A percentile compares a stretch with the other conserved stretches of the same genome.
Conservation (phyloP, 2,113 vertebrate genomes). For the Monopterus albus region DNA sequence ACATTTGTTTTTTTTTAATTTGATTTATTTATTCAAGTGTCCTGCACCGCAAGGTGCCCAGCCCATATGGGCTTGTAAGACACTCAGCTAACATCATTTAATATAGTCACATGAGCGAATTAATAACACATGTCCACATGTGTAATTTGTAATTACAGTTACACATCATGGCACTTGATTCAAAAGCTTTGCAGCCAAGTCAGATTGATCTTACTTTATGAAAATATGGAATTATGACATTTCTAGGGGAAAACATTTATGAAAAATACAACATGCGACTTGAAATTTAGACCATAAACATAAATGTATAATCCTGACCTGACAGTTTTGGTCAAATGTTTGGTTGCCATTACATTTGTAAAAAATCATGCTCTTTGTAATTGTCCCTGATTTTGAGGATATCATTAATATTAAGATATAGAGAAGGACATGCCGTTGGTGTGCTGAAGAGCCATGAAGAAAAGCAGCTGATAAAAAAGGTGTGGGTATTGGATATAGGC, state of each 20-base stretch:
- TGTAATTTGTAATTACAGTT: too few species aligned
- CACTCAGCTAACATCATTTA: too few species aligned
- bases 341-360: not conserved
- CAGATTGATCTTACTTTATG: constrained; percentile 30
- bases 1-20: too few species aligned
- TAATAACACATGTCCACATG: too few species aligned
- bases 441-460: constrained; percentile 59
- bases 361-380: constrained; percentile 11
- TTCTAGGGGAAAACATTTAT: not conserved
- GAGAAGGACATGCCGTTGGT: constrained; percentile 73
- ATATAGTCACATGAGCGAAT: too few species aligned
- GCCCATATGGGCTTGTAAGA: too few species aligned
- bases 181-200: constrained; percentile 41
- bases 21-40: too few species aligned
- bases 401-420: constrained; percentile 19
- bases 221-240: constrained; percentile 12
- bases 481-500: constrained; percentile 42
- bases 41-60: too few species aligned
- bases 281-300: not conserved
- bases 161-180: constrained; percentile 51
- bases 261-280: not conserved
- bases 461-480: constrained; percentile 39
- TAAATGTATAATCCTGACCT: not conserved
- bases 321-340: constrained; percentile 17
- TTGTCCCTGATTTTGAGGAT: constrained; percentile 26